Evolutionary conservation across 2,113 vertebrate species (phyloP).

Genomic region (Vidua macroura): DNA sequence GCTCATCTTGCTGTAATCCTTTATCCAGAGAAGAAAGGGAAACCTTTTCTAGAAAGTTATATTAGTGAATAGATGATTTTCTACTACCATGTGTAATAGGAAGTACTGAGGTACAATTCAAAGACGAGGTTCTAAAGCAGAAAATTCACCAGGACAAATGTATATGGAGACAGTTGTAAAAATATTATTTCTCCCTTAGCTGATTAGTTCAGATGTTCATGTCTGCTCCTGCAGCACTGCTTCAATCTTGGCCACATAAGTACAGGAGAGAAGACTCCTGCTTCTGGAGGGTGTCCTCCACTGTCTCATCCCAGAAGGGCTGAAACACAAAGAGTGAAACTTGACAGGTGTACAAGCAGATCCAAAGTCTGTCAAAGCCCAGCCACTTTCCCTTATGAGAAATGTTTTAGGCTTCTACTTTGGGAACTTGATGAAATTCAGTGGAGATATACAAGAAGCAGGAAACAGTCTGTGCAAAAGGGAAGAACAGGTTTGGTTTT

Average conservation of each 20-base stretch:
- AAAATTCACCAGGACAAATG: not conserved
- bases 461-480: not conserved
- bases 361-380: not conserved
- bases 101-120: not conserved
- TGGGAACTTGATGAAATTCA: not conserved
- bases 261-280: not conserved
- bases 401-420: not conserved
- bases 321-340: not conserved
- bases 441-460: rapidly evolving
- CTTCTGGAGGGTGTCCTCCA: not conserved
- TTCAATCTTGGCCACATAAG: not conserved
- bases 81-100: not conserved
- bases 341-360: rapidly evolving
- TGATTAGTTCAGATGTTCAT: not conserved
- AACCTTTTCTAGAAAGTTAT: not conserved
- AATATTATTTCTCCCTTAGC: not conserved
- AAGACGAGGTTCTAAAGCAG: not conserved
- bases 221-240: not conserved
- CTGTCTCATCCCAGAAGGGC: not conserved
- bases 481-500: not conserved
- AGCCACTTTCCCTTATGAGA: not conserved
- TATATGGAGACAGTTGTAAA: not conserved
- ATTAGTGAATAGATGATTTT: not conserved
- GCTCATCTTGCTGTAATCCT: not conserved
- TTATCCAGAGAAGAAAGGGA: not conserved